Evolutionary conservation across 2,797 vertebrate genomes (phyloP).

Genomic region (Forpus xanthops): DNA sequence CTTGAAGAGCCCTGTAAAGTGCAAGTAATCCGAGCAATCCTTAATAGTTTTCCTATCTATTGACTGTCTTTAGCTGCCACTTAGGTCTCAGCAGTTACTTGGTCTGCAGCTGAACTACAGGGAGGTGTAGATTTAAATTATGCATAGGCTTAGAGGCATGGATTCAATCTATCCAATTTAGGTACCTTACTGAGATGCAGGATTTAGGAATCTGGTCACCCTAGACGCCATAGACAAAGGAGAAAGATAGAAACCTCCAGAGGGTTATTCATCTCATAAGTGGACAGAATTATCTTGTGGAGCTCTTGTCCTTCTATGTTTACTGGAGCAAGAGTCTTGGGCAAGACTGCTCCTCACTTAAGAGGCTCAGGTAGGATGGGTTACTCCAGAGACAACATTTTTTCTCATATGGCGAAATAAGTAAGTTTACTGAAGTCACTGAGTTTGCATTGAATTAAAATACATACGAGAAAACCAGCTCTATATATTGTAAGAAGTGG

Average conservation of each 20-base stretch:
- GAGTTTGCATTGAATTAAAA: not conserved
- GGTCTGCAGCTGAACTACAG: not conserved
- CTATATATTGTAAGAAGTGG: not conserved
- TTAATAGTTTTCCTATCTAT: slow-evolving; percentile 49
- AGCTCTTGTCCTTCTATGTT: not conserved
- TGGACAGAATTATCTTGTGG: not conserved
- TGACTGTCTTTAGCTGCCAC: slow-evolving; percentile 27
- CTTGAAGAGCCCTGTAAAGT: not conserved
- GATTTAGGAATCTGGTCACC: not conserved
- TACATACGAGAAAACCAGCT: not conserved
- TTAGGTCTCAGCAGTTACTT: slow-evolving; percentile 15
- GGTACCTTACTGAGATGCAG: not conserved
- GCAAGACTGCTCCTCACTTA: not conserved
- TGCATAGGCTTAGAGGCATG: not conserved
- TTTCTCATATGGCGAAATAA: not conserved
- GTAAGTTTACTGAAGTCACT: not conserved
- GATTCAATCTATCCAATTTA: not conserved
- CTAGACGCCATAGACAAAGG: not conserved
- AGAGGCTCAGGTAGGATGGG: not conserved
- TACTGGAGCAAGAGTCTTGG: not conserved
- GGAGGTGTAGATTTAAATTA: slow-evolving; percentile 37
- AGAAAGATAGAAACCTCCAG: not conserved
- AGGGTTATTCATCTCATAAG: not conserved
- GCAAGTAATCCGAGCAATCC: not conserved
- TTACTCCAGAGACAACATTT: not conserved